A percentile compares a stretch with the other conserved stretches of the same genome.
Evolutionary conservation across 2,113 vertebrate genomes (phyloP).

Genomic region (Scomber japonicus): DNA sequence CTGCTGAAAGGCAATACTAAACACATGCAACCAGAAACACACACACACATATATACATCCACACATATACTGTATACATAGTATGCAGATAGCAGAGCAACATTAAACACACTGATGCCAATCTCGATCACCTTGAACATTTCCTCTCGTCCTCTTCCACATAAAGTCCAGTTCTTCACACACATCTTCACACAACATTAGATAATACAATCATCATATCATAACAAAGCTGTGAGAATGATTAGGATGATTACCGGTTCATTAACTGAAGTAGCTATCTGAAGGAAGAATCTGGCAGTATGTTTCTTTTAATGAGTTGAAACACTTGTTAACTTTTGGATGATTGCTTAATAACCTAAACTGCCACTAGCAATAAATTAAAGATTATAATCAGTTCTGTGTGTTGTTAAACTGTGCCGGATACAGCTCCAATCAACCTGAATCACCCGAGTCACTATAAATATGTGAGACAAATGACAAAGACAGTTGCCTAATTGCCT

Average conservation of each 20-base stretch:
- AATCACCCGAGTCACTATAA: not conserved
- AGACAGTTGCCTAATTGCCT: not conserved
- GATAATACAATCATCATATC: slow-evolving; percentile 7
- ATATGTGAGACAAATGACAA: slow-evolving; percentile 13
- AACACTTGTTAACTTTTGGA: slow-evolving; percentile 4
- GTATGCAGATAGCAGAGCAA: not conserved
- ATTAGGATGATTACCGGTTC: slow-evolving; percentile 17
- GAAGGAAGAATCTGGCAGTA: not conserved
- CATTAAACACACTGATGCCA: not conserved
- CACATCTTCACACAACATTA: slow-evolving; percentile 2
- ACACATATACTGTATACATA: not conserved
- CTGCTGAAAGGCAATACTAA: slow-evolving; percentile 6
- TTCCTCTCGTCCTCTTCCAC: slow-evolving; percentile 8
- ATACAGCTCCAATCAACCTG: not conserved
- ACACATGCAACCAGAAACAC: slow-evolving; percentile 2
- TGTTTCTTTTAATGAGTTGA: slow-evolving; percentile 8
- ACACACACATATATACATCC: not conserved
- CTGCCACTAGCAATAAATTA: not conserved
- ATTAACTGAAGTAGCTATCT: not conserved
- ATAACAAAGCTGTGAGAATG: slow-evolving; percentile 20
- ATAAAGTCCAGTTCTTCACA: not conserved
- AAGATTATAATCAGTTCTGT: not conserved
- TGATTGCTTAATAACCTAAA: slow-evolving; percentile 16
- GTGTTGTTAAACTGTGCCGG: not conserved
- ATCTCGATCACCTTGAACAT: slow-evolving; percentile 22